A percentile compares a stretch with the other conserved stretches of the same genome.
Conservation (phyloP, 2,113 vertebrate species). For the Mixornis gularis region DNA sequence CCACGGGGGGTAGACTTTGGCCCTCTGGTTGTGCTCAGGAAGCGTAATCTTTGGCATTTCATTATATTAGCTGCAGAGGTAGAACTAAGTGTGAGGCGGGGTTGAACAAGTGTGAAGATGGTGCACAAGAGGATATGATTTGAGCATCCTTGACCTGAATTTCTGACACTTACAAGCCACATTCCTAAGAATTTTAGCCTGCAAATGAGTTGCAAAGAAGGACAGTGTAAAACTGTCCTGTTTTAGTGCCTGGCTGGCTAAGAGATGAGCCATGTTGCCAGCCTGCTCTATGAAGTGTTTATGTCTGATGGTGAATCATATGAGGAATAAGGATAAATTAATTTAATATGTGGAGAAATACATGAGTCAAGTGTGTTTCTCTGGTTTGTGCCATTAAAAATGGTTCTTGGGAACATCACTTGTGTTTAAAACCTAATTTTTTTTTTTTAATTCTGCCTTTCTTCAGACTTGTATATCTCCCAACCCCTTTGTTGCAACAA, state of each 20-base stretch:
- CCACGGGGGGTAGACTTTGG: not conserved
- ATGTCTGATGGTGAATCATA: not conserved
- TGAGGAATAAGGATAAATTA: not conserved
- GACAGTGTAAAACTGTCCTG: not conserved
- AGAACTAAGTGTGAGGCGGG: not conserved
- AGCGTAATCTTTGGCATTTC: not conserved
- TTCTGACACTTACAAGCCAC: not conserved
- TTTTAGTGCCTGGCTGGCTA: not conserved
- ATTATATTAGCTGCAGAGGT: slow-evolving; percentile 51
- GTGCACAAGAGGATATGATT: not conserved
- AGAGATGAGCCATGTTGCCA: not conserved
- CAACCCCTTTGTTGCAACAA: not conserved
- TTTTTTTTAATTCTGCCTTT: not conserved
- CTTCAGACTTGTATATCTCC: slow-evolving; percentile 7
- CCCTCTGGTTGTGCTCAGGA: not conserved
- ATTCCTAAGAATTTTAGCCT: slow-evolving; percentile 34
- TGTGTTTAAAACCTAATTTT: not conserved
- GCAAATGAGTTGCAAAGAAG: not conserved
- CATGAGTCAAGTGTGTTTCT: not conserved
- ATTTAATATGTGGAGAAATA: not conserved
- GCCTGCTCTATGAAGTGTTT: not conserved
- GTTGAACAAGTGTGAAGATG: not conserved
- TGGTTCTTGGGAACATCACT: slow-evolving; percentile 41
- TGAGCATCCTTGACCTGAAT: not conserved
- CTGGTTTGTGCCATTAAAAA: not conserved